phyloP scores from a whole-genome alignment of 2,797 vertebrate species.

The Mustela erminea region DNA sequence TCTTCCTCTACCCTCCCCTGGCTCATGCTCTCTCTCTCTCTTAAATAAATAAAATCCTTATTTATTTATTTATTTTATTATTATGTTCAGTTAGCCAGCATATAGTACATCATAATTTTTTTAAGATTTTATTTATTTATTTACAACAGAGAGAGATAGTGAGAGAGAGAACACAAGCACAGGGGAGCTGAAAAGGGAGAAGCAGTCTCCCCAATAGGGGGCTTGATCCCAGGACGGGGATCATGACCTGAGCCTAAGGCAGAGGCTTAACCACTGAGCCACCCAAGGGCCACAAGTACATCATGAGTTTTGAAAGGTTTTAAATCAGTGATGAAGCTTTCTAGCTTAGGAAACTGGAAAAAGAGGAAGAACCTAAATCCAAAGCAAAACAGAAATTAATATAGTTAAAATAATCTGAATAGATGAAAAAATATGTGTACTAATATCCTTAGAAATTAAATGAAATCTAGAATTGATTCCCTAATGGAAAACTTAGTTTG shows the following conservation, averaged over 20 bases:
- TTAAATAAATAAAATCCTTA: neutral
- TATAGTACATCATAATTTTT: too few relatives aligned
- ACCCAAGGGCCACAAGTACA: too few relatives aligned
- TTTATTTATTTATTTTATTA: too few relatives aligned
- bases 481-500: neutral
- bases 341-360: neutral
- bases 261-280: too few relatives aligned
- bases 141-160: too few relatives aligned
- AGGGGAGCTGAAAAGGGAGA: too few relatives aligned
- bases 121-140: too few relatives aligned
- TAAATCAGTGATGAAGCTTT: neutral
- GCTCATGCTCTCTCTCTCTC: neutral
- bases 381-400: neutral
- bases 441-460: conserved; percentile 12
- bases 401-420: neutral
- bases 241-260: too few relatives aligned
- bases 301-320: neutral
- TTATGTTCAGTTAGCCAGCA: too few relatives aligned
- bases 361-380: neutral
- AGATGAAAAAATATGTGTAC: neutral
- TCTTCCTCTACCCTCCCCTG: neutral
- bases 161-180: too few relatives aligned
- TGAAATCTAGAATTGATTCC: neutral
- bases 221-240: too few relatives aligned
- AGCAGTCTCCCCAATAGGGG: too few relatives aligned